Base-by-base conservation (phyloP, 2,797 vertebrate genomes). In the Moxostoma hubbsi region DNA sequence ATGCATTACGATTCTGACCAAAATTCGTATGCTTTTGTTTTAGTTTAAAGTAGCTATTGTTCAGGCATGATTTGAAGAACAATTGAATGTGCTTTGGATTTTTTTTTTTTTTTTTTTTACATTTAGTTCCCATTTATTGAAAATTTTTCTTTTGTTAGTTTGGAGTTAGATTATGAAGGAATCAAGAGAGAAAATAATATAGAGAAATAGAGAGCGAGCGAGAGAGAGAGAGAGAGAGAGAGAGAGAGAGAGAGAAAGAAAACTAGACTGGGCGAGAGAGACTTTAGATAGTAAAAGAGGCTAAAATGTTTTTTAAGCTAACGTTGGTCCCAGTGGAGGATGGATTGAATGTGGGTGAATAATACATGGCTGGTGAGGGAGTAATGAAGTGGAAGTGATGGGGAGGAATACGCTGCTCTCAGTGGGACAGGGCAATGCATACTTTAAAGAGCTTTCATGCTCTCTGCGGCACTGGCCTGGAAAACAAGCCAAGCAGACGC, bases 331-430 rank as follows among this genome's bases (percentile, higher is more conserved):
- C 93, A 46, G 85, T 51, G 87, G 92, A 90, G 89, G 63, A 76
- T 82, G 87, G 89, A 90, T 85, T 85, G 86, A 86, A 79, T 85
- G 80, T 79, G 85, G 88, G 87, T 93, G 90, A 93, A 93, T 94
- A 93, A 93, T 94, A 90, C 88, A 93, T 91, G 89, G 76, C 79
- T 69, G 90, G 89, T 92, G 88, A 86, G 62, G 83, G 88, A 88
- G 92, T 94, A 93, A 94, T 94, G 92, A 94, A 93, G 92, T 90
- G 88, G 92, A 93, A 94, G 90, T 88, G 89, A 94, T 92, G 62
- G 85, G 90, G 86, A 91, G 87, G 90, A 93, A 92, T 93, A 92
- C 79, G 76, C 71, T 84, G 88, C 88, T 91, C 92, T 94, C 92
- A 86, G 89, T 85, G 91, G 93, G 90, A 90, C 85, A 87, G 89